Evolutionary conservation across 2,797 vertebrate species (phyloP), one percentile per base, ranked within the genome.

Genomic region (Cirrhinus mrigala): DNA sequence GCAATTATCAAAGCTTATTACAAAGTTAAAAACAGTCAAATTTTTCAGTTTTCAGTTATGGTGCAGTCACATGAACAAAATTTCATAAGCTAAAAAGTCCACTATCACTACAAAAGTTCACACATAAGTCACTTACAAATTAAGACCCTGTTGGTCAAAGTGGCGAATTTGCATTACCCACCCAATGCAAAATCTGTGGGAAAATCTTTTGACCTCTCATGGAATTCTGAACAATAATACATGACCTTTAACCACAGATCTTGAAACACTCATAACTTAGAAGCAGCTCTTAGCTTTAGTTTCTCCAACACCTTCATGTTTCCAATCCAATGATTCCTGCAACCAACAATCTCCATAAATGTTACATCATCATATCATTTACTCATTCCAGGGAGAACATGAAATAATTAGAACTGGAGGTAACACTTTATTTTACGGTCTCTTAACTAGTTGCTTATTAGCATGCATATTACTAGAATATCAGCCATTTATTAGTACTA

Each of bases 281-380:
- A 33, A 12, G 46, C 27, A 50, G 24, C 27, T 52, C 24, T 50
- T 52, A 52, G 48, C 10, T 75, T 75, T 75, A 75, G 15, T 52
- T 52, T 29, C 46, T 50, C 46, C 16, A 33, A 52, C 10, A 75
- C 11, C 54, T 78, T 78, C 16, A 44, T 81, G 33, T 70, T 40
- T 69, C 54, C 22, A n/a, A 56, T 81, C 14, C 20, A 24, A 40
- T 56, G 44, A 29, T 5, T 50, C 24, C 44, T 58, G 11, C 15
- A 52, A 52, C 8, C 6, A 58, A 33, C 48, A 56, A 24, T 46
- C 16, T 27, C 14, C 11, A 46, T 71, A 60, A 71, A 81, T 40
- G 33, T 40, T 81, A 37, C 9, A 74, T 74, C 48, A 68, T 75
- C 16, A 20, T 27, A 78, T 78, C 62, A 46, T n/a, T 27, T 60